Conservation (phyloP, 2,113 vertebrate species). For the Misgurnus anguillicaudatus region DNA sequence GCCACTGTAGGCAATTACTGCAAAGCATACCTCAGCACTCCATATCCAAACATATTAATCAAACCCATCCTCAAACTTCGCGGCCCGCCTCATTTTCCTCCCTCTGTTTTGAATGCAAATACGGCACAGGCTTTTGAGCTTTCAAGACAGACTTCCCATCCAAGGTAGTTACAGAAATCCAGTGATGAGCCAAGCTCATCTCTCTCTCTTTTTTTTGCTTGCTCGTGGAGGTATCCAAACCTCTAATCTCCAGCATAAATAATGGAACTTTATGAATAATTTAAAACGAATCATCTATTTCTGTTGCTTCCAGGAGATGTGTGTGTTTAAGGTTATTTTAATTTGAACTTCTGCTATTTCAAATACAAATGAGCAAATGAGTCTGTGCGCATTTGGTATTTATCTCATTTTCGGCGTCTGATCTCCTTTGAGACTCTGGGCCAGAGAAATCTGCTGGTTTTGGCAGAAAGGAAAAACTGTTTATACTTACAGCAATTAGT, state of each 20-base stretch:
- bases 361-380: slow-evolving; percentile 70
- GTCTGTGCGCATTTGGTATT: slow-evolving; percentile 67
- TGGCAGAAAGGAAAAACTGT: slow-evolving; percentile 54
- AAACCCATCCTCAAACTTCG: slow-evolving; percentile 57
- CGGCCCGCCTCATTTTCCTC: slow-evolving; percentile 65
- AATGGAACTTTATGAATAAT: slow-evolving; percentile 80
- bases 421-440: slow-evolving; percentile 54
- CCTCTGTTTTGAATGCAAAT: slow-evolving; percentile 78
- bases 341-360: slow-evolving; percentile 73
- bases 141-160: slow-evolving; percentile 57
- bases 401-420: slow-evolving; percentile 52
- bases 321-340: slow-evolving; percentile 79
- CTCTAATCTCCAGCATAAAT: slow-evolving; percentile 81
- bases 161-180: slow-evolving; percentile 65
- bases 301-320: slow-evolving; percentile 66
- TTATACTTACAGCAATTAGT: slow-evolving; percentile 56
- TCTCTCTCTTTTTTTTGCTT: slow-evolving; percentile 39
- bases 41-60: slow-evolving; percentile 70
- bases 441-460: slow-evolving; percentile 56
- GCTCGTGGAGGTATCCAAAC: slow-evolving; percentile 72
- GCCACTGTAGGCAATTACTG: slow-evolving; percentile 69
- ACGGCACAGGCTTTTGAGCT: slow-evolving; percentile 70
- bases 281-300: slow-evolving; percentile 72
- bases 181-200: slow-evolving; percentile 56
- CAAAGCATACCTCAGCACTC: slow-evolving; percentile 68